Evolutionary conservation across 2,888 invertebrate species (phyloP).

Genomic region (Drosophila seclusa): DNA sequence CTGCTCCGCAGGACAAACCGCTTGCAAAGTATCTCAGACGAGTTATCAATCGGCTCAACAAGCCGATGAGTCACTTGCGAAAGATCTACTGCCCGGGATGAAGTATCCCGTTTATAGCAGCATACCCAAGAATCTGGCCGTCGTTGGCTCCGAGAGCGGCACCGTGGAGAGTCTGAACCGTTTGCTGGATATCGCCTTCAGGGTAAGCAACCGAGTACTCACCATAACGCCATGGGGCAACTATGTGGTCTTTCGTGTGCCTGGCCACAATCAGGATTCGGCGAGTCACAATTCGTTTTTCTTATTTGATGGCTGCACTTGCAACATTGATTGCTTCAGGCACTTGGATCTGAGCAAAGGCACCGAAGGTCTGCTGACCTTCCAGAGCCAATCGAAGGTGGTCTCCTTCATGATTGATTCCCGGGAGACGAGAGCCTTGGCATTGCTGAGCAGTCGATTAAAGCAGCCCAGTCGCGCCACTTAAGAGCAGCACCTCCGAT

Average conservation of each 20-base stretch:
- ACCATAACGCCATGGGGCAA: slow-evolving; percentile 84
- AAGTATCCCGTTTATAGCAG: slow-evolving; percentile 77
- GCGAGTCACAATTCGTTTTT: slow-evolving; percentile 51
- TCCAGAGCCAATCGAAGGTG: slow-evolving; percentile 66
- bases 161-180: slow-evolving; percentile 79
- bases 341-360: slow-evolving; percentile 82
- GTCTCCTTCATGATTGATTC: slow-evolving; percentile 78
- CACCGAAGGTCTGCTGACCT: slow-evolving; percentile 81
- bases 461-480: slow-evolving; percentile 19
- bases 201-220: slow-evolving; percentile 81
- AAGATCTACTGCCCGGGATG: background rate
- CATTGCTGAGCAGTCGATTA: slow-evolving; percentile 8
- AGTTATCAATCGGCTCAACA: slow-evolving; percentile 3
- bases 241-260: slow-evolving; percentile 78
- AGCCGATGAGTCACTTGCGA: background rate
- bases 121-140: slow-evolving; percentile 73
- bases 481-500: background rate
- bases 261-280: background rate
- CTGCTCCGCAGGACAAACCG: background rate
- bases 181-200: slow-evolving; percentile 75
- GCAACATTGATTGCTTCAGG: slow-evolving; percentile 82
- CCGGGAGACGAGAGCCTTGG: slow-evolving; percentile 50
- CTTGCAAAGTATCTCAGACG: background rate
- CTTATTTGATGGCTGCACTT: slow-evolving; percentile 83
- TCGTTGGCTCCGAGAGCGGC: slow-evolving; percentile 84